Evolutionary conservation across 2,888 invertebrate species (phyloP).

Genomic region (Cryptus viduatorius): DNA sequence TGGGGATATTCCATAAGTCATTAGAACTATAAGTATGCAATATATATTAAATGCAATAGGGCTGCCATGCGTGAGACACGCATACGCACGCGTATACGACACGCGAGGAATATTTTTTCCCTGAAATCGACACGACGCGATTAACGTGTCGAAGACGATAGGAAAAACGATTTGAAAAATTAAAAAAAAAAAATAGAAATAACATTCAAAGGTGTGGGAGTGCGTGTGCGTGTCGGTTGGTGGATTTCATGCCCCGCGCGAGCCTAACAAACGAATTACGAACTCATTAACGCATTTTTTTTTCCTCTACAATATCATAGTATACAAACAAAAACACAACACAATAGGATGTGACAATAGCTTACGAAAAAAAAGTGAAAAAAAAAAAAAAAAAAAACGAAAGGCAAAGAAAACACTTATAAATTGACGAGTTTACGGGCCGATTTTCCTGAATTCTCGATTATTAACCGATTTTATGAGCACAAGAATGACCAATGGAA

Average conservation of each 20-base stretch:
- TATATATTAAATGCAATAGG: constrained; percentile 81
- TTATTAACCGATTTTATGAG: background rate
- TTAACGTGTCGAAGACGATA: background rate
- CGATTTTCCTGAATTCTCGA: background rate
- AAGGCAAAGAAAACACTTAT: background rate
- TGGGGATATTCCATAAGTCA: constrained; percentile 77
- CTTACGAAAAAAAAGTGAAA: background rate
- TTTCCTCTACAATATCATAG: constrained; percentile 24
- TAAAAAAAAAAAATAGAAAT: background rate
- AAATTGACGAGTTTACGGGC: background rate
- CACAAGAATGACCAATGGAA: constrained; percentile 8
- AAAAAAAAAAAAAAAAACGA: background rate
- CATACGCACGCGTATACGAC: constrained; percentile 3
- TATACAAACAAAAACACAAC: constrained; percentile 21
- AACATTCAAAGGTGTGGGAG: background rate
- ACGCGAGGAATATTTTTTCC: background rate
- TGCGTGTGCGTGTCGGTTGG: constrained; percentile 10
- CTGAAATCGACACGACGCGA: background rate
- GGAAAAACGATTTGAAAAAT: background rate
- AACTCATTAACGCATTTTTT: constrained; percentile 38
- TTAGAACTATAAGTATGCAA: constrained; percentile 81
- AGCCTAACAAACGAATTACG: constrained; percentile 51
- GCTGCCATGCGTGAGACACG: constrained; percentile 47
- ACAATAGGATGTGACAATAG: constrained; percentile 44
- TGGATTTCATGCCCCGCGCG: constrained; percentile 23